Evolutionary conservation across 1,140 invertebrate genomes (phyloP).

Genomic region (Calosoma granatense): DNA sequence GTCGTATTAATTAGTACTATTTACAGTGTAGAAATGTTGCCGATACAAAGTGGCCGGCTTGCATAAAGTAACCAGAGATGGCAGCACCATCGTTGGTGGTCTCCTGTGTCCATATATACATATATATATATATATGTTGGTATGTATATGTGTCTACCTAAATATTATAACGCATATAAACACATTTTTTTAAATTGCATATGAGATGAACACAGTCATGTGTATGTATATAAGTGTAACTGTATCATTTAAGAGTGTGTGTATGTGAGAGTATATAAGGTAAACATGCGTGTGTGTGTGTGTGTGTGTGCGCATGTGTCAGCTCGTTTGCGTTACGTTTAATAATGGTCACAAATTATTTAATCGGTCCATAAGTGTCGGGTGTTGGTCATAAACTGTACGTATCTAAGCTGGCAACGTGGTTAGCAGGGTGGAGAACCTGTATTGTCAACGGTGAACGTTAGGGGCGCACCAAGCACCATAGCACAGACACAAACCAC

Average conservation of each 20-base stretch:
- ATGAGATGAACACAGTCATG: neutral
- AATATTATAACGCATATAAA: neutral
- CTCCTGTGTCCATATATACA: neutral
- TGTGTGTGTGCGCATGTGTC: neutral
- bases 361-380: neutral
- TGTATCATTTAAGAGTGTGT: too few relatives aligned
- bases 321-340: neutral
- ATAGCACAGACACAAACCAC: too few relatives aligned
- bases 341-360: neutral
- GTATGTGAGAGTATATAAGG: too few relatives aligned
- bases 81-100: neutral
- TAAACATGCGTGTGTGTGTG: neutral
- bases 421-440: too few relatives aligned
- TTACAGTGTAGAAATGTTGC: neutral
- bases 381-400: too few relatives aligned
- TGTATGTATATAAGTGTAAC: too few relatives aligned
- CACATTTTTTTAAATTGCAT: neutral
- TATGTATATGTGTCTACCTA: neutral
- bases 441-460: too few relatives aligned
- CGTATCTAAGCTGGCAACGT: too few relatives aligned
- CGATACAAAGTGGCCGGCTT: neutral
- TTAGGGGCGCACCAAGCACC: too few relatives aligned
- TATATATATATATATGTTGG: neutral
- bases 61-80: neutral
- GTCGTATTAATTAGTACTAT: constrained; percentile 2